phyloP scores from a whole-genome alignment of 92 coral and sea anemone species.

The Chrysogorgia sp. region DNA sequence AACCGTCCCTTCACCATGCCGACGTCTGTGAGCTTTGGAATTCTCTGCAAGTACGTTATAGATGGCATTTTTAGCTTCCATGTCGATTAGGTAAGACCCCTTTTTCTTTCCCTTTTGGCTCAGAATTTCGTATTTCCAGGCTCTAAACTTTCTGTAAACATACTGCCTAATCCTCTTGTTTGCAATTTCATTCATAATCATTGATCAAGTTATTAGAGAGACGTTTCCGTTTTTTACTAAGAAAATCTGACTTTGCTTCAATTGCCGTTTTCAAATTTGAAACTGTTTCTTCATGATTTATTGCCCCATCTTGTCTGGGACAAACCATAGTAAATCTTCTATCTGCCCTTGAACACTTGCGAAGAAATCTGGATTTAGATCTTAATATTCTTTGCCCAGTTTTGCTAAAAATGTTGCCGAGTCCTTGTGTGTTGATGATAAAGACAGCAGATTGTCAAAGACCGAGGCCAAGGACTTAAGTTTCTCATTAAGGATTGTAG shows the following conservation, averaged over 20 bases:
- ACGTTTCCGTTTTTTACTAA: constrained; percentile 11
- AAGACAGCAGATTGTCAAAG: not conserved
- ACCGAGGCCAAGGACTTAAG: no score
- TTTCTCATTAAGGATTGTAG: constrained; percentile 3
- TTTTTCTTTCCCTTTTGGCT: constrained; percentile 13
- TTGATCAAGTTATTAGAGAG: not conserved
- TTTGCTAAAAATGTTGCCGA: not conserved
- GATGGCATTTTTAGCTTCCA: constrained; percentile 37
- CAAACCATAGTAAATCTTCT: constrained; percentile 11
- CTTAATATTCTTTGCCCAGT: constrained; percentile 17
- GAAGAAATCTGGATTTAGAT: constrained; percentile 11
- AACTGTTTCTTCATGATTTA: not conserved
- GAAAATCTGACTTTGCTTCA: not conserved
- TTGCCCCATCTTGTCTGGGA: constrained; percentile 15
- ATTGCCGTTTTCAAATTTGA: not conserved
- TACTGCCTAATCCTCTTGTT: constrained; percentile 10
- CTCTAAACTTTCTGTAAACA: constrained; percentile 3
- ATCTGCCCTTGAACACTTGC: not conserved
- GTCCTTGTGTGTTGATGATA: constrained; percentile 17
- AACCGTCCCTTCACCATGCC: constrained; percentile 41
- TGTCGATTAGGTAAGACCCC: constrained; percentile 26
- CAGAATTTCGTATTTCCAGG: not conserved
- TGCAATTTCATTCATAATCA: constrained; percentile 17
- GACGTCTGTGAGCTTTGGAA: constrained; percentile 42
- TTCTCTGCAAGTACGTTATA: constrained; percentile 38